Evolutionary conservation across 2,113 vertebrate genomes (phyloP), one percentile per base, ranked within the genome.

Genomic region (Dasyprocta punctata): DNA sequence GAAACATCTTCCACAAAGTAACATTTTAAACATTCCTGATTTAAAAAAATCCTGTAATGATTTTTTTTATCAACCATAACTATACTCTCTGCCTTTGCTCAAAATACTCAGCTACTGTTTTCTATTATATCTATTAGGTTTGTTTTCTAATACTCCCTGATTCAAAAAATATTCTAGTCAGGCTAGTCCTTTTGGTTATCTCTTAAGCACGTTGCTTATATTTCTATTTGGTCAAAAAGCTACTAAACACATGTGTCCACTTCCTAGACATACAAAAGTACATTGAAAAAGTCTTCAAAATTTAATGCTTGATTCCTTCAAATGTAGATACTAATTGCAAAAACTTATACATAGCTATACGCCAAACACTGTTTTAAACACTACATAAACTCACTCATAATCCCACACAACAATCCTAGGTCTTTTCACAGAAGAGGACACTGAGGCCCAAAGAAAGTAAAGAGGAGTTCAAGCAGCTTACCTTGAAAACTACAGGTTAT

Each of bases 241-340:
- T 95, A 81, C 44, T 83, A n/a, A 95, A 95, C 92, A 94, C 16
- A 13, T 52, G 81, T 33, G n/a, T 47, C 28, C 5, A 95, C 5
- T 85, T 94, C n/a, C 61, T 75, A 94, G 44, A 92, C 44, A 96
- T 83, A n/a, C 75, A 94, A 67, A 94, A 88, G 69, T 81, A 3
- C 75, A 92, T 0, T 90, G 30, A 96, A 90, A 63, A 87, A 60
- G 54, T 71, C 52, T 92, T 95, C 87, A 94, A 77, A 44, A 77
- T 11, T 47, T 44, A 47, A 73, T 26, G 71, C 78, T 67, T 85
- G 1, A 90, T 77, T 93, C n/a, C 69, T 91, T 92, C 75, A 90
- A 90, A 92, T 67, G 19, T 47, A 41, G 71, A 41, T 80, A 92
- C 58, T 73, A 94, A 73, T 4, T 65, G 63, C 67, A 89, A 91